Percentiles rank a stretch among this genome's conserved stretches.
phyloP scores from a whole-genome alignment of 35 echinoderm and acorn worm genomes.

The Ophiothrix spiculata region DNA sequence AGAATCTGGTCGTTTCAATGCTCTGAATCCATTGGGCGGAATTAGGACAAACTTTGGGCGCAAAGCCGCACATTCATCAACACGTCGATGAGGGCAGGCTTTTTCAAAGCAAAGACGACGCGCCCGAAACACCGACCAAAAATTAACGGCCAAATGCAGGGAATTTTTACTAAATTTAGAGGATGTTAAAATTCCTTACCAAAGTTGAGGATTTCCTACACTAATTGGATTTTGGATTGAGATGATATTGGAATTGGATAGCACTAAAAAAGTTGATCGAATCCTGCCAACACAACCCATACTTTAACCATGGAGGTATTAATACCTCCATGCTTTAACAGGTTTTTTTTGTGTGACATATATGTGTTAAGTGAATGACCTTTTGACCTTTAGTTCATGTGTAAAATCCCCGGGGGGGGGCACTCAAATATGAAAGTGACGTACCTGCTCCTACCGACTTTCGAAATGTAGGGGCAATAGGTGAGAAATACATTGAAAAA shows the following conservation, averaged over 20 bases:
- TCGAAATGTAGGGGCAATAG: too few species aligned
- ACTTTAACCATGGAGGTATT: too few species aligned
- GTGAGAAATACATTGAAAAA: too few species aligned
- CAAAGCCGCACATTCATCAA: not conserved
- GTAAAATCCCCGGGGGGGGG: too few species aligned
- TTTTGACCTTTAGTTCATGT: too few species aligned
- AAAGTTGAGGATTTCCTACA: not conserved
- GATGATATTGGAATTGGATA: not conserved
- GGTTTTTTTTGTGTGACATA: too few species aligned
- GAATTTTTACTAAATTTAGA: constrained; percentile 14
- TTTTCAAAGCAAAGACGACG: not conserved
- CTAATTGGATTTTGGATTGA: not conserved
- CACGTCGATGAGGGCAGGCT: not conserved
- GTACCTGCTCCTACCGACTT: too few species aligned
- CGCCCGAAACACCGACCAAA: constrained; percentile 5
- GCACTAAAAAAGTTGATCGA: too few species aligned
- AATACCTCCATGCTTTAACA: too few species aligned
- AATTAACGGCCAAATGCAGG: not conserved
- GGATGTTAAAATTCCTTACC: not conserved
- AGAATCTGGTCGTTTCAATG: not conserved
- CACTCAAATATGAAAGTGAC: too few species aligned
- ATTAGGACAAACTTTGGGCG: not conserved
- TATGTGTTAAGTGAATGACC: too few species aligned
- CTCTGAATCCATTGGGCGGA: not conserved
- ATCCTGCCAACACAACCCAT: too few species aligned